Conservation (phyloP, 2,888 invertebrate genomes). For the Polylopha cassiicola region DNA sequence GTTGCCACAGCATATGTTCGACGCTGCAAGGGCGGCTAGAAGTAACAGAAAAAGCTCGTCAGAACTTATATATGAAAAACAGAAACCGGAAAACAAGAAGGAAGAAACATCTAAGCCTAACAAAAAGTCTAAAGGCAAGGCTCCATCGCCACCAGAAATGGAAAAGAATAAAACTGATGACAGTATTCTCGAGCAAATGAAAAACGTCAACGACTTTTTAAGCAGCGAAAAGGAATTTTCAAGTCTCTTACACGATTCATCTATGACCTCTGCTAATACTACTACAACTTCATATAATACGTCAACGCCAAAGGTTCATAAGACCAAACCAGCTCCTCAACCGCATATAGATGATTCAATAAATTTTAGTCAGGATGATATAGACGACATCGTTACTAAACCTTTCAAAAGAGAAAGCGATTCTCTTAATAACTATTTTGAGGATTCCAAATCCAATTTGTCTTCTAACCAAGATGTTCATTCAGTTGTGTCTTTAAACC, state of each 20-base stretch:
- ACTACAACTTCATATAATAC: slow-evolving; percentile 55
- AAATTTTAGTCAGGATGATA: slow-evolving; percentile 70
- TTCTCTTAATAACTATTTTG: slow-evolving; percentile 67
- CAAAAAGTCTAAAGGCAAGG: slow-evolving; percentile 84
- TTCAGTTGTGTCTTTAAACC: slow-evolving; percentile 64
- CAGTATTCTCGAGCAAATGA: slow-evolving; percentile 64
- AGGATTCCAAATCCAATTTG: slow-evolving; percentile 66
- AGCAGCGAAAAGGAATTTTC: slow-evolving; percentile 65
- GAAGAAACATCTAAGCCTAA: slow-evolving; percentile 56
- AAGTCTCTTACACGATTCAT: slow-evolving; percentile 51
- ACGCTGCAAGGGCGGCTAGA: slow-evolving; percentile 83
- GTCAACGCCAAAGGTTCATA: slow-evolving; percentile 69
- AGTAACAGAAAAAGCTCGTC: slow-evolving; percentile 79
- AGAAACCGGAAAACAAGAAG: slow-evolving; percentile 48
- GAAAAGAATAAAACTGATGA: slow-evolving; percentile 71
- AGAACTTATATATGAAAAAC: slow-evolving; percentile 53
- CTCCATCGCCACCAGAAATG: slow-evolving; percentile 82
- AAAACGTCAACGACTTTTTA: slow-evolving; percentile 60
- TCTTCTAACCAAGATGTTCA: slow-evolving; percentile 67
- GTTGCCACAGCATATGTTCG: slow-evolving; percentile 82
- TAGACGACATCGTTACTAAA: slow-evolving; percentile 72
- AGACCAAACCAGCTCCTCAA: slow-evolving; percentile 53
- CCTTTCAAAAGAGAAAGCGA: slow-evolving; percentile 70
- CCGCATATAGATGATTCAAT: slow-evolving; percentile 62
- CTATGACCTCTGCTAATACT: slow-evolving; percentile 38